Base-by-base conservation (phyloP, 2,113 vertebrate species). In the Hemiprocne comata region DNA sequence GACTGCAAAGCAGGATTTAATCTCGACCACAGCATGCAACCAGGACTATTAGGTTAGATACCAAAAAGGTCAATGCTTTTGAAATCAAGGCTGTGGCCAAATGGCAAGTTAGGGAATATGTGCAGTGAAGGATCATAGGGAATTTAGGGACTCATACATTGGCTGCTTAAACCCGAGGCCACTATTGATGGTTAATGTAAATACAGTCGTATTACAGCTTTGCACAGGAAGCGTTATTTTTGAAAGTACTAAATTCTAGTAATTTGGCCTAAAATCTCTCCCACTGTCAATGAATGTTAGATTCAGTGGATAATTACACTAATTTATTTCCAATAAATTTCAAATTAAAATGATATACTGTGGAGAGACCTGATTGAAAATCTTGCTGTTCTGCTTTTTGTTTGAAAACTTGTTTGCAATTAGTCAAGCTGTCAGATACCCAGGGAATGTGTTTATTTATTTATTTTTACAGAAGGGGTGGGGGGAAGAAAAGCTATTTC, bases 261-360 rank as follows among this genome's bases (percentile, higher is more conserved):
- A 4, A 46, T 84, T 93, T 96, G 65, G 79, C 69, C 75, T 91
- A 87, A 94, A 95, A 82, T 81, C 25, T 89, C 42, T 87, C 78
- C 90, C 24, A 25, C 25, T 87, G 77, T 75, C 94, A 81, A 55
- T 65, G 83, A 79, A 76, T 67, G 24, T 31, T 64, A 85, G 51
- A 88, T 86, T 95, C 66, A 58, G 81, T 61, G 69, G 93, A 93
- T 97, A 95, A 96, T 95, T 90, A 53, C 54, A 33, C 73, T 92
- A 93, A 96, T 95, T 96, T 95, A 88, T 96, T 95, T 97, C 64
- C 65, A 96, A 96, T 97, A 96, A 95, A 96, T 97, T 96, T 95
- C 91, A 97, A 95, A 95, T 95, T 95, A 96, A 96, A 96, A 95
- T 88, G 40, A 90, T 88, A 74, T 72, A 86, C 86, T 92, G 81